A percentile compares a stretch with the other conserved stretches of the same genome.
Evolutionary conservation across 2,888 invertebrate species (phyloP).

Genomic region (Diaprepes abbreviatus): DNA sequence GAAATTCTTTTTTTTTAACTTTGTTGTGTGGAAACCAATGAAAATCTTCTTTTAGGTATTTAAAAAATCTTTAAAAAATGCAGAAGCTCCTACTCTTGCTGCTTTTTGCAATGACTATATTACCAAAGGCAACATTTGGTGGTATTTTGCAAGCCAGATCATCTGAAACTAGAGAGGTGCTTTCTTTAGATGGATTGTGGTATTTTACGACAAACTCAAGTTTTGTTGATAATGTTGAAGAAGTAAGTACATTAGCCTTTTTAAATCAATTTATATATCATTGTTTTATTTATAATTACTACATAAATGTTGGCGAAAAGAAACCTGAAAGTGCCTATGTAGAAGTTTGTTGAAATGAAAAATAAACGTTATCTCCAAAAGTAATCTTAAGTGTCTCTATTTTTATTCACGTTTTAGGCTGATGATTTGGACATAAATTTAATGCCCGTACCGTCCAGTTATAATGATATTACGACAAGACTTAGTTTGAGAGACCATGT

Average conservation of each 20-base stretch:
- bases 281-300: too few relatives aligned
- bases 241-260: constrained; percentile 36
- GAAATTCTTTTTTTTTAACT: too few relatives aligned
- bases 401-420: constrained; percentile 46
- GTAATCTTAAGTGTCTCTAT: too few relatives aligned
- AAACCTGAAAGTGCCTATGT: too few relatives aligned
- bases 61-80: neutral
- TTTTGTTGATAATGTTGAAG: constrained; percentile 32
- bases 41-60: neutral
- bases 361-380: too few relatives aligned
- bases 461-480: constrained; percentile 92
- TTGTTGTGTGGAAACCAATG: too few relatives aligned
- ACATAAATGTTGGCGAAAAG: too few relatives aligned
- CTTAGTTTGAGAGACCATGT: constrained; percentile 87
- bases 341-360: too few relatives aligned
- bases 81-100: neutral
- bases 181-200: too few relatives aligned
- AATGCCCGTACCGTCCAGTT: constrained; percentile 97
- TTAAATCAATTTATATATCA: too few relatives aligned
- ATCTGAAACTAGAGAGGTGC: constrained; percentile 79
- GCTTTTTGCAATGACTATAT: neutral
- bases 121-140: neutral
- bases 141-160: constrained; percentile 54
- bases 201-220: too few relatives aligned
- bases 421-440: constrained; percentile 71